Percentiles rank a stretch among this genome's conserved stretches.
These are phyloP conservation scores for Erinaceus europaeus DNA, from an alignment of 2,113 vertebrate species.

Conservation along the genomic window DNA sequence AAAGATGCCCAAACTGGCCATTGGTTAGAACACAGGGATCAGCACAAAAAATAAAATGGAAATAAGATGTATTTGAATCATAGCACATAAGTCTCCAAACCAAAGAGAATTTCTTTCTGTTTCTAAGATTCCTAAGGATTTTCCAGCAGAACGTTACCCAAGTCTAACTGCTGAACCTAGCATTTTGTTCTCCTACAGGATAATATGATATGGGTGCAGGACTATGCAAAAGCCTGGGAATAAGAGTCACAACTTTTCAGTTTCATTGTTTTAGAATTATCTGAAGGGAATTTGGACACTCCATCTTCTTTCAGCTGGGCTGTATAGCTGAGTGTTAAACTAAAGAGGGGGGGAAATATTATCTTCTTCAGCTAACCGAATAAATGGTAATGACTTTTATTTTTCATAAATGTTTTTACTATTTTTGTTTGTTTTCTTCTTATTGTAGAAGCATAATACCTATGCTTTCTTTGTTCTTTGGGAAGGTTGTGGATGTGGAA, in stretches of 20 bases:
- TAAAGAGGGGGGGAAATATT: background rate
- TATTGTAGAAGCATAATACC: background rate
- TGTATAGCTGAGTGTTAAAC: background rate
- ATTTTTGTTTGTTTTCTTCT: background rate
- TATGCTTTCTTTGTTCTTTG: background rate
- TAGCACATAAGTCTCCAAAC: background rate
- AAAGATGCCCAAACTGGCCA: accelerated
- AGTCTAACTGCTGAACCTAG: background rate
- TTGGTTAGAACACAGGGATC: background rate
- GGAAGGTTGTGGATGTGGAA: too few species aligned
- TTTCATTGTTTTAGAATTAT: background rate
- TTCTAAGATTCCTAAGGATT: background rate
- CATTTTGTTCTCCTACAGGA: background rate
- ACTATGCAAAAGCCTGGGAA: background rate
- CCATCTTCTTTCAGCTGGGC: background rate
- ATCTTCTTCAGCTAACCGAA: background rate
- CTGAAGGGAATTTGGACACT: background rate
- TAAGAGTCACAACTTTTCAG: background rate
- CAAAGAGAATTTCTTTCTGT: background rate
- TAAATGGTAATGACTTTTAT: slow-evolving; percentile 46
- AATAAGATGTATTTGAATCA: background rate
- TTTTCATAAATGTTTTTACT: background rate
- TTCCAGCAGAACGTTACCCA: background rate
- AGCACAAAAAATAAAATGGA: too few species aligned
- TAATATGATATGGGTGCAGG: background rate